Evolutionary conservation across 2,113 vertebrate species (phyloP).

Genomic region (Pedetes capensis): DNA sequence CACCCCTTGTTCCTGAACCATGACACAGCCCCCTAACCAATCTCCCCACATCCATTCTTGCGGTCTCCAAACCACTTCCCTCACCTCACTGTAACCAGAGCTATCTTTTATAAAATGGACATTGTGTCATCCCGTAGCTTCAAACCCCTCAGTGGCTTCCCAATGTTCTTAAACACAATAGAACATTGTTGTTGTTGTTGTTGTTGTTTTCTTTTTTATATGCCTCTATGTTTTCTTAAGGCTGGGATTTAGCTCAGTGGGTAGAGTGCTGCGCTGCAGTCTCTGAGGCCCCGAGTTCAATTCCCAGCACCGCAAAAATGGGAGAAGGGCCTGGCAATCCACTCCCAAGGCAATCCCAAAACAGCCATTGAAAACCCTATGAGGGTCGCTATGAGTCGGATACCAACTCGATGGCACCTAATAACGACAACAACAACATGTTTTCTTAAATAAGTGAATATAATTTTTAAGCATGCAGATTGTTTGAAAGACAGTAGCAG

Average conservation of each 20-base stretch:
- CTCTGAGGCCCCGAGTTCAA: too few species aligned
- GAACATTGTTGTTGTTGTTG: fast-evolving
- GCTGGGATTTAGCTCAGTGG: too few species aligned
- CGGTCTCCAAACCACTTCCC: neutral
- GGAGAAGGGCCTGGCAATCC: too few species aligned
- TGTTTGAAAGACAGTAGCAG: neutral
- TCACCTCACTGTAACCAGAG: neutral
- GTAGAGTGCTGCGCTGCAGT: too few species aligned
- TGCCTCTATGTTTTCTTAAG: neutral
- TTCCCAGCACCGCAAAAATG: too few species aligned
- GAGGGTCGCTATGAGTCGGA: too few species aligned
- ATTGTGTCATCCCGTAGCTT: neutral
- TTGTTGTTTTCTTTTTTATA: neutral
- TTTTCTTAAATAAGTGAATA: neutral
- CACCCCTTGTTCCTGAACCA: neutral
- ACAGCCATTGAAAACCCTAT: too few species aligned
- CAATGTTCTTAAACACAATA: neutral
- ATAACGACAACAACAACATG: too few species aligned
- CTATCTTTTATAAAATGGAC: neutral
- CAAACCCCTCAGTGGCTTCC: neutral
- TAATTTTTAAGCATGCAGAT: neutral
- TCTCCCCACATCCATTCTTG: neutral
- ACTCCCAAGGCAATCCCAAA: too few species aligned
- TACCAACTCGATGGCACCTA: too few species aligned
- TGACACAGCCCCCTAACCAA: too few species aligned